Percentiles rank a stretch among this genome's conserved stretches.
Conservation (phyloP, 2,888 invertebrate species). For the Frankliniella fusca region DNA sequence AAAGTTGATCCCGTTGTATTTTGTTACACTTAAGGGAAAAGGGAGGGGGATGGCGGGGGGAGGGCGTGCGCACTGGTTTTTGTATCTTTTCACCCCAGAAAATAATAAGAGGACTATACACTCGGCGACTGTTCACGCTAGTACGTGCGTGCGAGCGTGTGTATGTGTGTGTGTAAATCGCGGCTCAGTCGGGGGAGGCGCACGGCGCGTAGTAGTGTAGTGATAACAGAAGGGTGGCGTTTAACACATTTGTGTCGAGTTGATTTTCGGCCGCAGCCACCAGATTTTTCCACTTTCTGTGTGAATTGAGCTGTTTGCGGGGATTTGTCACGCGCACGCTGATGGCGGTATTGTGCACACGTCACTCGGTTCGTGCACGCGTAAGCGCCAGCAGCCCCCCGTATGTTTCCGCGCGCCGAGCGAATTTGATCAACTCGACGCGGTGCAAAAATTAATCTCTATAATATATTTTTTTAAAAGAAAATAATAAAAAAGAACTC, state of each 20-base stretch:
- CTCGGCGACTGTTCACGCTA: not conserved
- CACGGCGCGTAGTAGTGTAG: not conserved
- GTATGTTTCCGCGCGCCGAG: not conserved
- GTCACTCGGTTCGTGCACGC: not conserved
- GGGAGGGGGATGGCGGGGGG: not conserved
- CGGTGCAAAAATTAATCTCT: no score
- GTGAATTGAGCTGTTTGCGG: not conserved
- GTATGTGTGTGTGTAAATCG: slow-evolving; percentile 9
- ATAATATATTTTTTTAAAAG: no score
- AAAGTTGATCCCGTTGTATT: slow-evolving; percentile 17
- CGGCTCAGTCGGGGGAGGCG: not conserved
- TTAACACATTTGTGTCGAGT: slow-evolving; percentile 11
- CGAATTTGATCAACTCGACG: no score
- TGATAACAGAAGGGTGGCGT: not conserved
- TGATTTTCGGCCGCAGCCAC: not conserved
- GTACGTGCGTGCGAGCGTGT: not conserved
- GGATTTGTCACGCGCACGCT: slow-evolving; percentile 7
- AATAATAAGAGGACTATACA: slow-evolving; percentile 11
- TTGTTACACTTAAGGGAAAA: slow-evolving; percentile 4
- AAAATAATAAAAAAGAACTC: no score
- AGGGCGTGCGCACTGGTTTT: not conserved
- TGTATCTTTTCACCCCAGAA: slow-evolving; percentile 24
- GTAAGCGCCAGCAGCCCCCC: not conserved
- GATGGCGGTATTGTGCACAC: not conserved
- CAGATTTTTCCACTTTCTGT: not conserved